Evolutionary conservation across 2,797 vertebrate genomes (phyloP).

Genomic region (Intellagama lesueurii): DNA sequence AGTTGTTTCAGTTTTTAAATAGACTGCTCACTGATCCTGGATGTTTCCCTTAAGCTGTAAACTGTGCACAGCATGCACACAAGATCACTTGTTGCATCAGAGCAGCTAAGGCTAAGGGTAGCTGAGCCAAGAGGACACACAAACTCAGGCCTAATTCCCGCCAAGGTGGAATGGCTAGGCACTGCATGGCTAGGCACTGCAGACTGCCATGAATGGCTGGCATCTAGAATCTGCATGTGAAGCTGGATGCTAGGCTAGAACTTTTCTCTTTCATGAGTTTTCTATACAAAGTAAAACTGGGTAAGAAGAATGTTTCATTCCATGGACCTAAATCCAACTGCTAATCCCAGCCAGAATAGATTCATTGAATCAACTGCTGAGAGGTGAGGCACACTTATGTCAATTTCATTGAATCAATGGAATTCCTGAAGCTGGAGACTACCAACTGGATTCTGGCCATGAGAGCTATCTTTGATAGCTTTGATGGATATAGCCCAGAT

Average conservation of each 20-base stretch:
- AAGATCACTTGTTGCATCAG: not conserved
- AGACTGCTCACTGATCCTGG: not conserved
- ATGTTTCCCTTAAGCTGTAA: not conserved
- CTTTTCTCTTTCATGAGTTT: not conserved
- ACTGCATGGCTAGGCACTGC: not conserved
- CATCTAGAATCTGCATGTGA: not conserved
- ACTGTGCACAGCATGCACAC: not conserved
- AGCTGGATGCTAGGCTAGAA: not conserved
- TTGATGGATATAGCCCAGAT: not conserved
- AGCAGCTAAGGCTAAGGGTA: not conserved
- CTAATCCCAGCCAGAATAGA: not conserved
- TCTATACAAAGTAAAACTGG: not conserved
- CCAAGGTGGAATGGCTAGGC: not conserved
- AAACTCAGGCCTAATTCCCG: not conserved
- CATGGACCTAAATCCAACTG: not conserved
- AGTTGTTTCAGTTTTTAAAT: not conserved
- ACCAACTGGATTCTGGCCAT: too few species aligned
- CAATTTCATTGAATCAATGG: not conserved
- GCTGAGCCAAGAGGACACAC: not conserved
- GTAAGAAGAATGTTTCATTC: not conserved
- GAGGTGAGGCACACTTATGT: not conserved
- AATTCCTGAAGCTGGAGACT: too few species aligned
- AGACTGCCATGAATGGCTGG: too few species aligned
- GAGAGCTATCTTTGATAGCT: too few species aligned
- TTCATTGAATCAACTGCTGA: too few species aligned